Percentiles rank a stretch among this genome's conserved stretches.
phyloP scores from a whole-genome alignment of 2,888 invertebrate species.

The Coenonympha arcania region DNA sequence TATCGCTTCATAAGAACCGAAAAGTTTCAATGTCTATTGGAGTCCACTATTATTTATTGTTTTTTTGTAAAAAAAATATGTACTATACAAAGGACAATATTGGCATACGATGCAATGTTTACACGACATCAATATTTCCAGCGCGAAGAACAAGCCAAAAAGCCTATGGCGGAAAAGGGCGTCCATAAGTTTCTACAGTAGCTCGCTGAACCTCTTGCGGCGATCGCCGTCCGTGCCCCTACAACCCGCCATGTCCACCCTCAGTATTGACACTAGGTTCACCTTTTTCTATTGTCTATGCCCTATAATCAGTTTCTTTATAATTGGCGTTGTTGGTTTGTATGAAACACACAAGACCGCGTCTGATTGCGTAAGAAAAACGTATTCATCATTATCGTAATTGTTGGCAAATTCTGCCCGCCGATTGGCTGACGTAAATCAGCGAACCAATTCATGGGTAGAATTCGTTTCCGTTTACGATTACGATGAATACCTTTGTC shows the following conservation, averaged over 20 bases:
- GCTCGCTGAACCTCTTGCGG: conserved; percentile 32
- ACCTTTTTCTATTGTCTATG: conserved; percentile 16
- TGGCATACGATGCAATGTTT: conserved; percentile 3
- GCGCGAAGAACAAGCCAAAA: conserved; percentile 32
- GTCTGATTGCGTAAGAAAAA: no score
- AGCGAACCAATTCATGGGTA: no score
- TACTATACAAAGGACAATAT: neutral
- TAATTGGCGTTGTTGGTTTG: neutral
- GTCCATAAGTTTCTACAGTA: conserved; percentile 34
- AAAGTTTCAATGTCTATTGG: no score
- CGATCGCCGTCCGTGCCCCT: conserved; percentile 34
- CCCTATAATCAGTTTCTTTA: conserved; percentile 2
- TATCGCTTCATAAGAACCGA: no score
- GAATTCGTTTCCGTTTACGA: no score
- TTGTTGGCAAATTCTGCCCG: no score
- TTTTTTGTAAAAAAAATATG: neutral
- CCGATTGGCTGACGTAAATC: no score
- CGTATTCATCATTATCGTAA: no score
- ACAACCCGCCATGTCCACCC: conserved; percentile 36
- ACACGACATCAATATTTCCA: conserved; percentile 25
- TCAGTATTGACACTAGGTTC: conserved; percentile 46
- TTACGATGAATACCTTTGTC: no score
- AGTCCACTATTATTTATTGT: neutral
- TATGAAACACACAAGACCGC: no score
- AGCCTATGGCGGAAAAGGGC: conserved; percentile 46